Base-by-base conservation (phyloP, 2,113 vertebrate genomes). In the Rallus limicola region DNA sequence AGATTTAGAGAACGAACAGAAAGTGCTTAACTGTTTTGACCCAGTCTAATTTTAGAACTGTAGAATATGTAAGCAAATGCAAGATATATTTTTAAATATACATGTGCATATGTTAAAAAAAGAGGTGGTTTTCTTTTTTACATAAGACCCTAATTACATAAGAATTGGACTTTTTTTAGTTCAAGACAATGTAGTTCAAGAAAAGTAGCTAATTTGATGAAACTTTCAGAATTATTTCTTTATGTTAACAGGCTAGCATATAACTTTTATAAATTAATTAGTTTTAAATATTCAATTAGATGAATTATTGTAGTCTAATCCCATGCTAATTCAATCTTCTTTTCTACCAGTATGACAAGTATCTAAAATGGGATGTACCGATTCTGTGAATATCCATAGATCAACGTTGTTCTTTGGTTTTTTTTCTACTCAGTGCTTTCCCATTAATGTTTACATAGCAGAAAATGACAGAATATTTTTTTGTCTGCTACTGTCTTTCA, bases 21-120 rank as follows among this genome's bases (percentile, higher is more conserved):
- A 88, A 94, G 11, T 96, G 48, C 82, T 90, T 93, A 88, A 56
- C 59, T 70, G 46, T 58, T 94, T 85, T 90, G 79, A 94, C 71
- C 64, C 65, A 71, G 16, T 48, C 82, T 93, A 75, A 81, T 81
- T 96, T 96, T 92, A 97, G 90, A 83, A 90, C 46, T 83, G 26
- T 56, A 83, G 76, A 55, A 34, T 67, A 70, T 74, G 29, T 34
- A 93, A 77, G 46, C n/a, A 93, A 96, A 94, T 56, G 18, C 33
- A 81, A 48, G n/a, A 40, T 88, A 50, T 18, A 67, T 86, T 88
- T 90, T 77, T 26, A 88, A 92, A 84, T 74, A 82, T 36, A 69
- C 5, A 52, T 72, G 40, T 40, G 31, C 16, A 34, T 78, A 36
- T 84, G 46, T 76, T 21, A 46, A 40, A 75, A 58, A 40, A 31